Base-by-base conservation (phyloP, 2,113 vertebrate species). In the Seriola quinqueradiata region DNA sequence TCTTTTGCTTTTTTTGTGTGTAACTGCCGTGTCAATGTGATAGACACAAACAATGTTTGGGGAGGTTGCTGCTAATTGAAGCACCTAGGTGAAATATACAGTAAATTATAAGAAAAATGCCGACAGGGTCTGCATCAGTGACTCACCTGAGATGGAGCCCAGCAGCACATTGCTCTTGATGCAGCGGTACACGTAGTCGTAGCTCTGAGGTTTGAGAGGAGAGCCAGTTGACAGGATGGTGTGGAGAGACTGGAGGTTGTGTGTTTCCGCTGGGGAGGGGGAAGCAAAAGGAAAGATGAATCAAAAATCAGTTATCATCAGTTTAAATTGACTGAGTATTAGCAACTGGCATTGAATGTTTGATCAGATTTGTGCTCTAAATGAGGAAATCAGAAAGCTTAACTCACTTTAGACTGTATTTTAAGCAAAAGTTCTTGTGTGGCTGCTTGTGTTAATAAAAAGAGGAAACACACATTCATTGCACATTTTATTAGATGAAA, bases 201-300 rank as follows among this genome's bases (percentile, higher is more conserved):
- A 99, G 93, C 97, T 98, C 79, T 96, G 96, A 19, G 97, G 95
- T 58, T 97, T 98, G 78, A 99, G 96, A 0, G 97, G 97, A 1
- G 98, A 99, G 48, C 98, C 98, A 0, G 98, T 99, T 4, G 98
- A 99, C 90, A 99, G 95, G 79, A 99, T 96, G 16, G 96, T 99
- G 93, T 97, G 98, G 6, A 99, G 96, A 0, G 97, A 97, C 73
- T 98, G 97, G 1, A 99, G 96, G 46, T 93, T 97, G 93, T 99
- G 97, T 0, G 97, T 97, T 84, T 98, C 96, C 59, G 83, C 98
- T 98, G 92, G 2, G 28, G 25, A 12, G 69, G 13, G 67, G 21
- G 75, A 11, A 64, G 5, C 3, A 11, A 72, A 14, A 55, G 44
- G 54, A 3, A 44, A 65, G 36, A 34, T 10, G 28, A 28, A 28